These are phyloP conservation scores for Drosophila lacteicornis DNA, from an alignment of 1,140 invertebrate genomes.

Conservation along the genomic window DNA sequence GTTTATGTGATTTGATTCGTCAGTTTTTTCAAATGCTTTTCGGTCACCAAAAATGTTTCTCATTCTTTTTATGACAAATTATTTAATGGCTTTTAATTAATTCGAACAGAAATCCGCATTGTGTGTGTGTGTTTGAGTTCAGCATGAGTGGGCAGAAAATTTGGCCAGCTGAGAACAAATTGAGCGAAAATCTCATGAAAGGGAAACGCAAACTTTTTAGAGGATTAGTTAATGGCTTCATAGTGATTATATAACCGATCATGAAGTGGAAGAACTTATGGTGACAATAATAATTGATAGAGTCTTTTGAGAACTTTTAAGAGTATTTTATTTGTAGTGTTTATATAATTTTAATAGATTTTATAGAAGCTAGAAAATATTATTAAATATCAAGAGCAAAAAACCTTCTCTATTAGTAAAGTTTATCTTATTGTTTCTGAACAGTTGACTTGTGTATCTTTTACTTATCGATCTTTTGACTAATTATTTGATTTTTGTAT, in stretches of 20 bases:
- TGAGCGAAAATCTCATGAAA: constrained; percentile 29
- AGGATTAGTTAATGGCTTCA: constrained; percentile 45
- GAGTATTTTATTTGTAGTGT: not conserved
- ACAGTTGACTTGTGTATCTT: not conserved
- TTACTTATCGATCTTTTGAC: not conserved
- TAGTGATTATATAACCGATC: constrained; percentile 35
- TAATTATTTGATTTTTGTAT: not conserved
- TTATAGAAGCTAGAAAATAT: not conserved
- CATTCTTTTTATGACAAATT: constrained; percentile 73
- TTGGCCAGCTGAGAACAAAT: constrained; percentile 28
- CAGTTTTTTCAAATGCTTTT: constrained; percentile 25
- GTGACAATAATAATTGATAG: not conserved
- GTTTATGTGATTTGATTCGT: constrained; percentile 73
- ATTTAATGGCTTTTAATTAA: constrained; percentile 79
- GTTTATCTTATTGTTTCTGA: no score
- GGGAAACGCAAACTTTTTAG: constrained; percentile 21
- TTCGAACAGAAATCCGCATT: constrained; percentile 50
- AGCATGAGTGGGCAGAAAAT: constrained; percentile 83
- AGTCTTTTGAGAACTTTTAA: not conserved
- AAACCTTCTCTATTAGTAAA: not conserved
- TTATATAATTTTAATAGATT: not conserved
- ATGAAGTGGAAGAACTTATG: not conserved
- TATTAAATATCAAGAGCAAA: not conserved
- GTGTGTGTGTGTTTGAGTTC: constrained; percentile 44
- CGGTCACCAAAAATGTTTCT: constrained; percentile 43